phyloP scores from a whole-genome alignment of 1,140 invertebrate species.

The Druon quercuslanigerum region DNA sequence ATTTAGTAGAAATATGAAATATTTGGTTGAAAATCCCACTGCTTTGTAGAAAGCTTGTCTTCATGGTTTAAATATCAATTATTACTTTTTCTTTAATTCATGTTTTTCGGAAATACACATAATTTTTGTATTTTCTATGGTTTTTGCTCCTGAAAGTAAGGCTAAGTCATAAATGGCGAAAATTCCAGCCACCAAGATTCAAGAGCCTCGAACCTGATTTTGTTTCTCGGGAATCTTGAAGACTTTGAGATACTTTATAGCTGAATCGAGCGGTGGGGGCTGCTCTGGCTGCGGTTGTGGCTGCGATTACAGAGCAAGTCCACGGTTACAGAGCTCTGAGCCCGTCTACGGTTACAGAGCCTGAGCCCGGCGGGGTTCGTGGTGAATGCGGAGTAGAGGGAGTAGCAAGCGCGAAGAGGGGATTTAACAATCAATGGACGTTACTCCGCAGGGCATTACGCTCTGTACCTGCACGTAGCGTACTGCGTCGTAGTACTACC shows the following conservation, averaged over 20 bases:
- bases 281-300: conserved; percentile 19
- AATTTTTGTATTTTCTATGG: too few species aligned
- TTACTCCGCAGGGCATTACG: conserved; percentile 60
- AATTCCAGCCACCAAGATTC: too few species aligned
- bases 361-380: neutral
- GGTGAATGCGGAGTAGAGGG: conserved; percentile 27
- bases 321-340: conserved; percentile 9
- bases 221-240: too few species aligned
- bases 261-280: conserved; percentile 53
- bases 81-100: too few species aligned
- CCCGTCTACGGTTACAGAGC: conserved; percentile 13
- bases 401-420: conserved; percentile 4
- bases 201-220: too few species aligned
- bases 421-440: conserved; percentile 64
- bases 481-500: conserved; percentile 34
- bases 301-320: conserved; percentile 25
- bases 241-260: conserved; percentile 12
- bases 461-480: neutral
- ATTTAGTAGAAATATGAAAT: too few species aligned
- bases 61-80: too few species aligned
- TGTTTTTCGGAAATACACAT: too few species aligned
- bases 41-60: too few species aligned
- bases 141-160: too few species aligned
- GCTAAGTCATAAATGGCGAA: too few species aligned
- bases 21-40: too few species aligned